These are phyloP conservation scores for Rosalia funebris DNA, from an alignment of 2,888 invertebrate genomes.

Conservation along the genomic window DNA sequence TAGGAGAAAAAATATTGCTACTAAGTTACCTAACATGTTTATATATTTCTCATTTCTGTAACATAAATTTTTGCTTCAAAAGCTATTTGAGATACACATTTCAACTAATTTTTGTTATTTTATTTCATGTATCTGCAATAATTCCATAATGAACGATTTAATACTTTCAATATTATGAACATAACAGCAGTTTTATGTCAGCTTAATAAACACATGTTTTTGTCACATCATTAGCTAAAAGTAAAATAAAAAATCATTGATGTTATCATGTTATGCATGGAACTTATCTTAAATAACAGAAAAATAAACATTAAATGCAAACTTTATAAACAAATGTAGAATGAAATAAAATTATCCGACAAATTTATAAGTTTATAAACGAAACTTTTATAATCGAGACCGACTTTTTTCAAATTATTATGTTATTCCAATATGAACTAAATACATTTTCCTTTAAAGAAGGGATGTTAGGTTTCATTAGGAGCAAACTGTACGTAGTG, in stretches of 20 bases:
- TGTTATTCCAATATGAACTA: constrained; percentile 10
- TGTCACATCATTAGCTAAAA: constrained; percentile 42
- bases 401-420: constrained; percentile 13
- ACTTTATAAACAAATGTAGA: constrained; percentile 34
- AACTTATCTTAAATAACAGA: constrained; percentile 43
- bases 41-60: constrained; percentile 20
- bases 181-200: constrained; percentile 35
- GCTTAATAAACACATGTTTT: constrained; percentile 44
- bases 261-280: constrained; percentile 44
- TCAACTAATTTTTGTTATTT: constrained; percentile 36
- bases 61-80: constrained; percentile 25
- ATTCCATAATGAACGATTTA: constrained; percentile 37
- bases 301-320: constrained; percentile 36
- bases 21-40: constrained; percentile 24
- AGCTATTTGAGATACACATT: constrained; percentile 30
- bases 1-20: constrained; percentile 8
- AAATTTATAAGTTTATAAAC: constrained; percentile 23
- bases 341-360: constrained; percentile 22
- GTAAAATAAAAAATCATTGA: constrained; percentile 42
- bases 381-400: constrained; percentile 11
- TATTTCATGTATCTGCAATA: constrained; percentile 36
- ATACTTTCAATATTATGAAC: constrained; percentile 38
- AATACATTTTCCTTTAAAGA: neutral
- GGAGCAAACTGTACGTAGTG: no score
- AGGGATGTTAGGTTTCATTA: no score